phyloP scores from a whole-genome alignment of 2,113 vertebrate genomes.

The Dicentrarchus labrax region DNA sequence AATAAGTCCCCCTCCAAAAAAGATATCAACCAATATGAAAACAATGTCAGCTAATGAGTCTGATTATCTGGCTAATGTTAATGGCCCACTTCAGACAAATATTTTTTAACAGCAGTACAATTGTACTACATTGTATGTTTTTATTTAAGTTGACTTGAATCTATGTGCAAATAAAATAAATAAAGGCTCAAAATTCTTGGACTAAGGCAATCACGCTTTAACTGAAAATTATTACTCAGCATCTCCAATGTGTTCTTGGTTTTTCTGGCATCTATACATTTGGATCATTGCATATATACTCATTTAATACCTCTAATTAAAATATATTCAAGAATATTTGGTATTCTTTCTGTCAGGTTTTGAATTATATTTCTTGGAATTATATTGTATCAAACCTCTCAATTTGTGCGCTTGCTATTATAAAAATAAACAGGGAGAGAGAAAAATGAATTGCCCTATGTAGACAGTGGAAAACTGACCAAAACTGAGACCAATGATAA shows the following conservation, averaged over 20 bases:
- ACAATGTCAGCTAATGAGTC: too few relatives aligned
- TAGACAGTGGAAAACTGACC: slow-evolving; percentile 44
- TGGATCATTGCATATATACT: background rate
- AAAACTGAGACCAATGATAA: slow-evolving; percentile 63
- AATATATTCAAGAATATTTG: background rate
- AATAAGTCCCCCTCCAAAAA: too few relatives aligned
- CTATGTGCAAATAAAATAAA: background rate
- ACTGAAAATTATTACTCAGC: background rate
- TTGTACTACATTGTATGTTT: background rate
- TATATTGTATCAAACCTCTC: background rate
- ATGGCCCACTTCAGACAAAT: too few relatives aligned
- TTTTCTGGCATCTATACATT: background rate
- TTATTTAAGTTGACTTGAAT: background rate
- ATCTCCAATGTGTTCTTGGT: background rate
- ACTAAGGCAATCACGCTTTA: background rate
- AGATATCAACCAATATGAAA: too few relatives aligned
- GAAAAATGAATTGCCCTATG: slow-evolving; percentile 49
- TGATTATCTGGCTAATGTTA: too few relatives aligned
- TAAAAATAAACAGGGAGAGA: slow-evolving; percentile 24
- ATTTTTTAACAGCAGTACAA: background rate
- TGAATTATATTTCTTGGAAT: background rate
- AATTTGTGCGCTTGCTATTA: slow-evolving; percentile 13
- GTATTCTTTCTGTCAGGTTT: background rate
- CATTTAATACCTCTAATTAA: background rate
- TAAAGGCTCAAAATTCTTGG: background rate